Evolutionary conservation across 1,140 invertebrate species (phyloP).

Genomic region (Pentalonia nigronervosa): DNA sequence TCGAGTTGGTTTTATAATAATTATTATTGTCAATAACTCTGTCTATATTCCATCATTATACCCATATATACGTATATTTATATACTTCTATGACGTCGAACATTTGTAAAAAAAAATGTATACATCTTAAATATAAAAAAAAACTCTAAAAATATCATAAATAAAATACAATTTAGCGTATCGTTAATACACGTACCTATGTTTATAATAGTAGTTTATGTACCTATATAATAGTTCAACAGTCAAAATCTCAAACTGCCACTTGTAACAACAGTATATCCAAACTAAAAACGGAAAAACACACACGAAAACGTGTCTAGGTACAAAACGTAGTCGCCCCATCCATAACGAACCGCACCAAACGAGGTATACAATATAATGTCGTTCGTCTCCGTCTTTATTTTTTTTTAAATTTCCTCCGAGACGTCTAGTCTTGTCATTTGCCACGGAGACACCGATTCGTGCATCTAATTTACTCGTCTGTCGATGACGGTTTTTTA

Average conservation of each 20-base stretch:
- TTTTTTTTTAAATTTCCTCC: not conserved
- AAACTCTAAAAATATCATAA: not conserved
- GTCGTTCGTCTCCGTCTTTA: not conserved
- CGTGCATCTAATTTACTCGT: constrained; percentile 57
- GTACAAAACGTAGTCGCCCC: not conserved
- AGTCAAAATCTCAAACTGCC: not conserved
- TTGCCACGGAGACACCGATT: constrained; percentile 33
- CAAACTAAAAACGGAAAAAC: not conserved
- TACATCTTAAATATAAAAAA: not conserved
- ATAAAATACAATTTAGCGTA: not conserved
- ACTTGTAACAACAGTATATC: not conserved
- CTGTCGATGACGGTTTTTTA: constrained; percentile 36
- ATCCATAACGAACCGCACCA: constrained; percentile 11
- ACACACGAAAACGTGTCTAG: not conserved
- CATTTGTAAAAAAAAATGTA: not conserved
- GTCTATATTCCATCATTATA: not conserved
- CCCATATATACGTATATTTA: not conserved
- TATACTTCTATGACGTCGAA: not conserved
- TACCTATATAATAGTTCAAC: not conserved
- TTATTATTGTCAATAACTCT: not conserved
- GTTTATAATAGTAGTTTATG: not conserved
- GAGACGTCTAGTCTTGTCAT: constrained; percentile 34
- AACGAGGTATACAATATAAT: constrained; percentile 15
- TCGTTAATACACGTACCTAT: not conserved
- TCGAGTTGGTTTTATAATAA: not conserved